Evolutionary conservation across 2,113 vertebrate species (phyloP), one percentile per base, ranked within the genome.

Genomic region (Nipponia nippon): DNA sequence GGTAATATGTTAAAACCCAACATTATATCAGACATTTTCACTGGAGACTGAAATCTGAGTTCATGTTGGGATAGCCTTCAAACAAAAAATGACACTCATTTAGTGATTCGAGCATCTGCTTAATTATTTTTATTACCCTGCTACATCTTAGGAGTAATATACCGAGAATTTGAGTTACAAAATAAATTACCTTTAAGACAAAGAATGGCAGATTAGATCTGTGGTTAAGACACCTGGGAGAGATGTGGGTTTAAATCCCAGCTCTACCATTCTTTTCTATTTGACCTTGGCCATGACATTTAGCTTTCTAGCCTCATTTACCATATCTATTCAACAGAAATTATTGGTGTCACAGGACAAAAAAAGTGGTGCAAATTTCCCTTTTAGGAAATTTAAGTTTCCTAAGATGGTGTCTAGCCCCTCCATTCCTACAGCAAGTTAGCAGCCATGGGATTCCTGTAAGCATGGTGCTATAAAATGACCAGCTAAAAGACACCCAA

Each of bases 101-200:
- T 83, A 85, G 96, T 50, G 61, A 86, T 95, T 91, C 2, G 61
- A 97, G 94, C 46, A 63, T 94, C 96, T 97, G 92, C 96, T 97
- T 93, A 92, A 95, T 95, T 95, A 89, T 97, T 95, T 97, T 96
- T 94, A 97, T 96, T 92, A 92, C 83, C 27, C 59, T 89, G 72
- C 32, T 94, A 92, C 50, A 89, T 95, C 78, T 96, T 83, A 79
- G 61, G 61, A 96, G 84, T 80, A 96, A 94, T 69, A 93, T 34
- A 89, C 55, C 7, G n/a, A 88, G 79, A 95, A 83, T 91, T 93
- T 92, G 65, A 94, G 89, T 95, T 95, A 91, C 36, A 92, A 94
- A 96, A 87, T 91, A 96, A 93, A 97, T 97, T 92, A 91, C 49
- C 46, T 96, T 72, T 89, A 94, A 89, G 77, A 89, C 61, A 94